phyloP scores from a whole-genome alignment of 2,797 vertebrate species.

The Muscicapa striata region DNA sequence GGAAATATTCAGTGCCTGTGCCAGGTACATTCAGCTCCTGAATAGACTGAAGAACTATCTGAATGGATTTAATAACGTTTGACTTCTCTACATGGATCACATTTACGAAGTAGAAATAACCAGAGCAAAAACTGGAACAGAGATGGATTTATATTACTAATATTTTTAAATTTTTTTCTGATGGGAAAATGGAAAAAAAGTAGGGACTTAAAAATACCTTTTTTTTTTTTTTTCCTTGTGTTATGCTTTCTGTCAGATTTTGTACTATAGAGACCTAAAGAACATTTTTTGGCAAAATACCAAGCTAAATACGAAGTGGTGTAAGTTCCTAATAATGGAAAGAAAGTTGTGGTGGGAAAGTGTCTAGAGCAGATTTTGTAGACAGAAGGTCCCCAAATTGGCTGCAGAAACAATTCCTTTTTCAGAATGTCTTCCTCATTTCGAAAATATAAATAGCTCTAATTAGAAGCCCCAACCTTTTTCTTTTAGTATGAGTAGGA shows the following conservation, averaged over 20 bases:
- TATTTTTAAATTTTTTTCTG: constrained; percentile 43
- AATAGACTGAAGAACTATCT: constrained; percentile 58
- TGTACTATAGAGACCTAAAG: constrained; percentile 63
- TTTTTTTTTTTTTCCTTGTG: constrained; percentile 15
- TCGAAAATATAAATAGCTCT: constrained; percentile 68
- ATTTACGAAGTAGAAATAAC: constrained; percentile 70
- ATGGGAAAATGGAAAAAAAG: constrained; percentile 69
- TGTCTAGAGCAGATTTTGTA: constrained; percentile 64
- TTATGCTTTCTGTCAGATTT: constrained; percentile 73
- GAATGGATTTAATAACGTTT: constrained; percentile 51
- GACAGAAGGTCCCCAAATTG: constrained; percentile 63
- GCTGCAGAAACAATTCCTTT: constrained; percentile 72
- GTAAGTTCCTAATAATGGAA: constrained; percentile 74
- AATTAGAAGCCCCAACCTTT: constrained; percentile 59
- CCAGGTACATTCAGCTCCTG: constrained; percentile 55
- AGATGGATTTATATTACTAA: constrained; percentile 62
- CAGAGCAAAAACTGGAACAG: constrained; percentile 55
- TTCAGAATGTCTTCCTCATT: constrained; percentile 68
- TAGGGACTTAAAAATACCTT: constrained; percentile 68
- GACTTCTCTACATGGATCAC: constrained; percentile 43
- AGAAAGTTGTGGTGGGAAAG: constrained; percentile 73
- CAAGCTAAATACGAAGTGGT: constrained; percentile 72
- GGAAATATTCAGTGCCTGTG: constrained; percentile 36
- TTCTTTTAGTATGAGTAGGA: constrained; percentile 36
- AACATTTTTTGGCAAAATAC: constrained; percentile 66